Base-by-base conservation (phyloP, 2,113 vertebrate species). In the Cyanocitta stelleri region DNA sequence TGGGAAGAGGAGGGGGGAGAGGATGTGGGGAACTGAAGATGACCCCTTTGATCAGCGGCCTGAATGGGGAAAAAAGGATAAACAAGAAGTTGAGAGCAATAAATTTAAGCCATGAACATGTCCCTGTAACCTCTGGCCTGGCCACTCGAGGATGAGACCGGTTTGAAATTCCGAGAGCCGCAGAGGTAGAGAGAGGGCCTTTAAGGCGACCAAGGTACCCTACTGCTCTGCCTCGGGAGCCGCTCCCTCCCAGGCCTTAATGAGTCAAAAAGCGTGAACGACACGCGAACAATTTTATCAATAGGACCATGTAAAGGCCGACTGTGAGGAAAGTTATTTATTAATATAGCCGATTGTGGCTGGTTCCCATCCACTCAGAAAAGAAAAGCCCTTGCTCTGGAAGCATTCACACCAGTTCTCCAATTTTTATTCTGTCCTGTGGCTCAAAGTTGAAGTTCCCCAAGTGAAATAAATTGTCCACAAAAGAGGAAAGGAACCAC, bases 201-300 rank as follows among this genome's bases (percentile, higher is more conserved):
- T 94, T 82, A 95, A 95, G 94, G 79, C 76, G 95, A 85, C 80
- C 95, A 93, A 98, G 97, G 98, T 96, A 98, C 96, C 98, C 98
- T 95, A 97, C 97, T 94, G 97, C 95, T 98, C 96, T 96, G 93
- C 98, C 98, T 96, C 93, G 96, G 97, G 96, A 97, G 92, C 94
- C 93, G 97, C 97, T 97, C 97, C 93, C 95, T 96, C 96, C 96
- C 95, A 11, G 95, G 95, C 95, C 98, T 98, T 98, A 98, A 98
- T 97, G 97, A 98, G 97, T 98, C 98, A 98, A 99, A 99, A 98
- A 98, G 98, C 98, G 98, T 98, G 98, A 99, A 98, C 98, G 99
- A 99, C 99, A 99, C 99, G 99, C 99, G 99, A 99, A 98, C 98
- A 98, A 98, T 98, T 98, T 98, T 98, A 97, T 99, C 98, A 99